Evolutionary conservation across 2,888 invertebrate genomes (phyloP), one percentile per base, ranked within the genome.

Genomic region (Oscheius sp.): DNA sequence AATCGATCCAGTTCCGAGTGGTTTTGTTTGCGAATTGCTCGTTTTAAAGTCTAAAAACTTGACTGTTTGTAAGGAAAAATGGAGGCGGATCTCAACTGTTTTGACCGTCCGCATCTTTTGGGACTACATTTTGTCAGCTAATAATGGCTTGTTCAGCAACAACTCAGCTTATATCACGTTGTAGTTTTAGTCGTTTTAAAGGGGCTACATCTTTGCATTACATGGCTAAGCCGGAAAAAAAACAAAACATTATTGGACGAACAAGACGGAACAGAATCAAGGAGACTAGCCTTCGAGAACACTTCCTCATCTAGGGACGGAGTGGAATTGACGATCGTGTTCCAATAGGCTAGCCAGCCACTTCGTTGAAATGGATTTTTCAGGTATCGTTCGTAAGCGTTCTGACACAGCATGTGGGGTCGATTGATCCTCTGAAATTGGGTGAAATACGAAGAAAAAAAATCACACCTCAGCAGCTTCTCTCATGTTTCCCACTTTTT

Each of bases 331-430:
- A 48, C 13, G 29, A 50, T 10, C 5, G 50, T 50, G 21, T 50
- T 65, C 65, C 65, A 65, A 50, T 50, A 29, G 5, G 21, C 51
- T 33, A 37, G 32, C 68, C 68, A 55, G 13, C 21, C 33, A 2
- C 37, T 9, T 35, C 37, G 68, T 13, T 37, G 35, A 13, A 68
- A n/a, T 13, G 13, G n/a, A n/a, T 13, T 32, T 4, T 60, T 32
- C 5, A 32, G 32, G n/a, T 37, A 68, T 13, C 55, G 33, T 13
- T 11, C n/a, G 21, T 68, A 55, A 2, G 37, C 33, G 21, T 55
- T 68, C 2, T 5, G n/a, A 42, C 68, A 68, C 9, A 55, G 53
- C 13, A 3, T n/a, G 11, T 32, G 2, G 7, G 65, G 65, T 33
- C 50, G 50, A 3, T 65, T 50, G 13, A 65, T 65, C 2, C 11